Evolutionary conservation across 2,888 invertebrate species (phyloP).

Genomic region (Ferrisia virgata): DNA sequence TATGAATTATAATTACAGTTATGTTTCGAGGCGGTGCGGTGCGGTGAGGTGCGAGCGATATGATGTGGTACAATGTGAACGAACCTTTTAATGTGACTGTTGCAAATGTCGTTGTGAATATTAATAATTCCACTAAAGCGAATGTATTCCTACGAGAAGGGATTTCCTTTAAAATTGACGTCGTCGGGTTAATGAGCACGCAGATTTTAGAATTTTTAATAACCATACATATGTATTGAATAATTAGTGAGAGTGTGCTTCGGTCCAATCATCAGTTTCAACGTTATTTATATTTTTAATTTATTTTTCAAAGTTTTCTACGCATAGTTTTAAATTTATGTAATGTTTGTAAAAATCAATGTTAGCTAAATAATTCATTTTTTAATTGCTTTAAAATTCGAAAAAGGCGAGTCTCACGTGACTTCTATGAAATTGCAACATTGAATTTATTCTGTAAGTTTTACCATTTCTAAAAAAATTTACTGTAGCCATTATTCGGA

Average conservation of each 20-base stretch:
- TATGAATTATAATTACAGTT: slow-evolving; percentile 6
- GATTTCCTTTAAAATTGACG: neutral
- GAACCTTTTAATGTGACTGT: slow-evolving; percentile 18
- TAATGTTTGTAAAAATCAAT: too few relatives aligned
- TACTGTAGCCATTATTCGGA: too few relatives aligned
- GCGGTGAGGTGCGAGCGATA: neutral
- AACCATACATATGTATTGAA: neutral
- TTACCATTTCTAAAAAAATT: too few relatives aligned
- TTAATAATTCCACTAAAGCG: neutral
- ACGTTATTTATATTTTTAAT: too few relatives aligned
- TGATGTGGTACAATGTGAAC: slow-evolving; percentile 8
- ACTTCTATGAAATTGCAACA: too few relatives aligned
- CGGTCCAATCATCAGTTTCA: neutral
- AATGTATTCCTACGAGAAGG: neutral
- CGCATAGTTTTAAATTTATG: too few relatives aligned
- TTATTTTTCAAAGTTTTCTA: too few relatives aligned
- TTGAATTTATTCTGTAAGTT: too few relatives aligned
- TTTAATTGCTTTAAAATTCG: too few relatives aligned
- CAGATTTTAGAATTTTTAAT: slow-evolving; percentile 7
- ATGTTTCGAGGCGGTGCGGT: neutral
- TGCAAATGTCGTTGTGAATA: slow-evolving; percentile 21
- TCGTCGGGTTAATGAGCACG: neutral
- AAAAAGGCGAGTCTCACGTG: too few relatives aligned
- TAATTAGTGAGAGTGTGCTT: neutral
- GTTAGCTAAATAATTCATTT: too few relatives aligned